These are phyloP conservation scores for Anniella stebbinsi DNA, from an alignment of 2,797 vertebrate genomes.

Conservation along the genomic window DNA sequence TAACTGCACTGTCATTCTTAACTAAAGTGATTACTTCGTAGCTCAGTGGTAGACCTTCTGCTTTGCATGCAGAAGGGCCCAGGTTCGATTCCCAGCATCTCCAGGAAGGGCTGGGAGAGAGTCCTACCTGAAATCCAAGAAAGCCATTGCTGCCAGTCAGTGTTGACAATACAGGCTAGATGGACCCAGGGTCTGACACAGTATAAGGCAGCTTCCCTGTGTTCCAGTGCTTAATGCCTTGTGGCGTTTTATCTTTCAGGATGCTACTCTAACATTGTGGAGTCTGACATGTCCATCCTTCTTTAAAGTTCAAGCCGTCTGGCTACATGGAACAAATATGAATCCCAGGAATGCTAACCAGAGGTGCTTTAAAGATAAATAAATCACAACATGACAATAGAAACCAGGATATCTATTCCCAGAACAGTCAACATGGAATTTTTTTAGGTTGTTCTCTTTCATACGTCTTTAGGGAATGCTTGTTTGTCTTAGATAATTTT, in stretches of 20 bases:
- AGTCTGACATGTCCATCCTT: neutral
- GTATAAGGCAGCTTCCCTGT: too few relatives aligned
- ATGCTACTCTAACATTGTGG: too few relatives aligned
- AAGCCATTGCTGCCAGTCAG: too few relatives aligned
- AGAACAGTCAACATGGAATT: neutral
- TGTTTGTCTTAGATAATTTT: neutral
- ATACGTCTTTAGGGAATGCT: neutral
- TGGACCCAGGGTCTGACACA: neutral
- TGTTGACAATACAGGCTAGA: too few relatives aligned
- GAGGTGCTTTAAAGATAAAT: neutral
- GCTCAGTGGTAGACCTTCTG: neutral
- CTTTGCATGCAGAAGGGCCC: neutral
- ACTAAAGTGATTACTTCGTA: neutral
- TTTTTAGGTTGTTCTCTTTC: neutral
- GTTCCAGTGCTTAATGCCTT: neutral
- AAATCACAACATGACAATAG: neutral
- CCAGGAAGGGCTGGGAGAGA: too few relatives aligned
- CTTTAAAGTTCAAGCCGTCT: neutral
- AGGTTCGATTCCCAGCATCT: neutral
- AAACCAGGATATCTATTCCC: neutral
- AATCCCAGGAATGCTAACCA: neutral
- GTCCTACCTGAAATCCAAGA: too few relatives aligned
- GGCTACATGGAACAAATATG: neutral
- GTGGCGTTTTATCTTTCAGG: neutral
- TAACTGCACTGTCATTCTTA: neutral